Evolutionary conservation across 2,888 invertebrate species (phyloP).

Genomic region (Cephus rjabovi): DNA sequence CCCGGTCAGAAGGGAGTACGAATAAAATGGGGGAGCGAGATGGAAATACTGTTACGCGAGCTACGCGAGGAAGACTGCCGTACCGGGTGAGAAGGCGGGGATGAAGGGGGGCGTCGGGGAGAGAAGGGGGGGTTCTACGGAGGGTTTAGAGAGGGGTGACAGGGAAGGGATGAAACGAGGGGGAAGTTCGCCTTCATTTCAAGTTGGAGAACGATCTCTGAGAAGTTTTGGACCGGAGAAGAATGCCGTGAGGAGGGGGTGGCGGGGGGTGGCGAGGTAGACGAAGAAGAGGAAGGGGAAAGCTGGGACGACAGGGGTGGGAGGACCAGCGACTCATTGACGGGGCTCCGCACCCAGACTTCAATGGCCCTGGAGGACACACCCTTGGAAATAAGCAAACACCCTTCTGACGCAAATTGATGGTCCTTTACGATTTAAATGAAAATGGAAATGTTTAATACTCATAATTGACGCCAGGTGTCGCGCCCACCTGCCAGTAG

Average conservation of each 20-base stretch:
- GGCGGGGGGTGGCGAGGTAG: too few relatives aligned
- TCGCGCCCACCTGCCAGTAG: neutral
- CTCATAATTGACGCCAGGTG: neutral
- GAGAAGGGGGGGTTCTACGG: neutral
- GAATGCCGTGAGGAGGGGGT: neutral
- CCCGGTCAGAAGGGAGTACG: conserved; percentile 37
- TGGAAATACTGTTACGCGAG: neutral
- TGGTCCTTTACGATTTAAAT: conserved; percentile 1
- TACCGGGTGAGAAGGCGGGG: neutral
- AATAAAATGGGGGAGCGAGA: conserved; percentile 35
- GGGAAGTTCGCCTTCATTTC: neutral
- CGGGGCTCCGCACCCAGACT: conserved; percentile 38
- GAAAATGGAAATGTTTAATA: neutral
- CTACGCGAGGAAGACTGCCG: neutral
- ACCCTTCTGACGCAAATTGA: conserved; percentile 35
- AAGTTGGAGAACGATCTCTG: neutral
- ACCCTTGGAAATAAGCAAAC: conserved; percentile 45
- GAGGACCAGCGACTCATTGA: conserved; percentile 30
- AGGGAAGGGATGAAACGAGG: neutral
- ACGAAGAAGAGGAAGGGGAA: neutral
- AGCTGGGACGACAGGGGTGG: neutral
- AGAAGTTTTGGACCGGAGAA: neutral
- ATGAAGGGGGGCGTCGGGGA: neutral
- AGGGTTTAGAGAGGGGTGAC: neutral
- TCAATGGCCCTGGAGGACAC: conserved; percentile 40